phyloP scores from a whole-genome alignment of 1,140 invertebrate genomes.

The Gryon sp. region DNA sequence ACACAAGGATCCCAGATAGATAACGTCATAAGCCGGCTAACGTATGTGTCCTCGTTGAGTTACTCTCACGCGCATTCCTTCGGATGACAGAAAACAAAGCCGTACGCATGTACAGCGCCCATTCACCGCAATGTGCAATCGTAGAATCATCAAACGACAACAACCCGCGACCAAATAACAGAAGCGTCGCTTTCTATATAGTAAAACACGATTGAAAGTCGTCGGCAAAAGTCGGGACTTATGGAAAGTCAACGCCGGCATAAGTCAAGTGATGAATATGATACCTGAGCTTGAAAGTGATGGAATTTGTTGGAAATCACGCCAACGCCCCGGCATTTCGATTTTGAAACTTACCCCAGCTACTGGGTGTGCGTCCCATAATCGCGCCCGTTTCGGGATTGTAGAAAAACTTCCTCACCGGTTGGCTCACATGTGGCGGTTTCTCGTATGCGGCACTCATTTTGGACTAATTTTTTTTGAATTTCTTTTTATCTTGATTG shows the following conservation, averaged over 20 bases:
- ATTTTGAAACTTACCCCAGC: slow-evolving; percentile 85
- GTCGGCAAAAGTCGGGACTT: too few relatives aligned
- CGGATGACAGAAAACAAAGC: slow-evolving; percentile 61
- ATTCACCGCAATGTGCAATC: slow-evolving; percentile 36
- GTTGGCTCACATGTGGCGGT: slow-evolving; percentile 69
- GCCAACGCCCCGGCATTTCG: slow-evolving; percentile 36
- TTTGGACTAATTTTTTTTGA: slow-evolving; percentile 35
- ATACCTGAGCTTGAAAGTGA: too few relatives aligned
- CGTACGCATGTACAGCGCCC: slow-evolving; percentile 46
- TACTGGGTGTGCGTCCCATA: slow-evolving; percentile 85
- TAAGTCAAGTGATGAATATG: too few relatives aligned
- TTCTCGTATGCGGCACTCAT: slow-evolving; percentile 75
- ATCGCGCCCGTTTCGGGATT: slow-evolving; percentile 86
- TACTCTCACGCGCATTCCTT: slow-evolving; percentile 59
- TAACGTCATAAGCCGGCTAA: slow-evolving; percentile 45
- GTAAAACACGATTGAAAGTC: too few relatives aligned
- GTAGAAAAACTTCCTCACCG: slow-evolving; percentile 82
- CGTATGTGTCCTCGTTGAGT: slow-evolving; percentile 54
- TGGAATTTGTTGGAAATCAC: slow-evolving; percentile 42
- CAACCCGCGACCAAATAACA: neutral
- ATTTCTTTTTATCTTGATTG: slow-evolving; percentile 67
- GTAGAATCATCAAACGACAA: neutral
- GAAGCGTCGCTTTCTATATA: too few relatives aligned
- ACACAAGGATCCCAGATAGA: slow-evolving; percentile 12
- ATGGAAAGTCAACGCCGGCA: too few relatives aligned